Conservation (phyloP, 2,797 vertebrate genomes). For the Cynopterus sphinx region DNA sequence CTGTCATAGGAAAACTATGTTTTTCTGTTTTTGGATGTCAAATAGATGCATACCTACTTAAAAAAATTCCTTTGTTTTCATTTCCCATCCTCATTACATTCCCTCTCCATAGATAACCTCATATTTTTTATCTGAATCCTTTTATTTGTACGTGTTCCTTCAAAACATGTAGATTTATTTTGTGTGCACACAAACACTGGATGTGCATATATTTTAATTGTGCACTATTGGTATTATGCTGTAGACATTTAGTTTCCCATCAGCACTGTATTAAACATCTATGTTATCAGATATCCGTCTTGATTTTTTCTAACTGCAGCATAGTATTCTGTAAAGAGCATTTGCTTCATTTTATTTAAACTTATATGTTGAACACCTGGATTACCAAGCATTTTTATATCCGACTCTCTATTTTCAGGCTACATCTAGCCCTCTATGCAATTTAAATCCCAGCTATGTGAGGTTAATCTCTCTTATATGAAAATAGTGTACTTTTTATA, state of each 20-base stretch:
- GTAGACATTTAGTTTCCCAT: not conserved
- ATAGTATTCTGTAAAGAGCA: not conserved
- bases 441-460: not conserved
- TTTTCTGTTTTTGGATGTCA: not conserved
- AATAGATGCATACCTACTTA: not conserved
- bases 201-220: not conserved
- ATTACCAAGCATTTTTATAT: not conserved
- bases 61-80: not conserved
- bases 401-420: not conserved
- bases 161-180: not conserved
- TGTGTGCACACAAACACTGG: not conserved
- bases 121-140: not conserved
- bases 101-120: not conserved
- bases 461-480: not conserved
- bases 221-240: not conserved
- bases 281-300: not conserved
- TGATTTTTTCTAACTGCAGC: not conserved
- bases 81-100: not conserved
- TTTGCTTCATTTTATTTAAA: constrained; percentile 31
- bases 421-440: not conserved
- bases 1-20: not conserved
- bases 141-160: not conserved
- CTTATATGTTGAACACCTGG: not conserved
- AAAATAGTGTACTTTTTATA: not conserved
- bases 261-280: not conserved